These are phyloP conservation scores for Astur gentilis DNA, from an alignment of 2,113 vertebrate species.

Conservation along the genomic window DNA sequence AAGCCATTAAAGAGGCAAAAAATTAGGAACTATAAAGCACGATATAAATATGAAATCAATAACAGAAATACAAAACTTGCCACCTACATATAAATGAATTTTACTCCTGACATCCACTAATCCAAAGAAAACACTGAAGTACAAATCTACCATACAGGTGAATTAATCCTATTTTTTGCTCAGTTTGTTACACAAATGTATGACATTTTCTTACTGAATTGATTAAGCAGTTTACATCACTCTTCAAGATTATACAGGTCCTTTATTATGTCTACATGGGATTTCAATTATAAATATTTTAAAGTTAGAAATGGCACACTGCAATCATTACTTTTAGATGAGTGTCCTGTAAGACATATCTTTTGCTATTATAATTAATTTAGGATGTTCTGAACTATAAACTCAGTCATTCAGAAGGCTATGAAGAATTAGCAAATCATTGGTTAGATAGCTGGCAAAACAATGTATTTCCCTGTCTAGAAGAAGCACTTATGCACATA, in stretches of 20 bases:
- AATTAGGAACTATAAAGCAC: not conserved
- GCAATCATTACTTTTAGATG: not conserved
- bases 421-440: not conserved
- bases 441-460: not conserved
- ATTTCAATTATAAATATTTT: not conserved
- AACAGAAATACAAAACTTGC: not conserved
- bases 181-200: slow-evolving; percentile 18
- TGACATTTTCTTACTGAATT: not conserved
- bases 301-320: slow-evolving; percentile 14
- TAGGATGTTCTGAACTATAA: not conserved
- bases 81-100: not conserved
- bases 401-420: not conserved
- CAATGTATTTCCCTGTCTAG: not conserved
- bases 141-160: not conserved
- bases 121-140: not conserved
- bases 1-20: not conserved
- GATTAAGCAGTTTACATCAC: not conserved
- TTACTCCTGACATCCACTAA: not conserved
- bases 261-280: not conserved
- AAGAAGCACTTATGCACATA: not conserved
- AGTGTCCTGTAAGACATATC: not conserved
- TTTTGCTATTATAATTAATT: not conserved
- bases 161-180: not conserved
- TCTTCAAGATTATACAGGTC: not conserved
- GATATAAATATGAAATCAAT: not conserved